Evolutionary conservation across 2,113 vertebrate genomes (phyloP), one percentile per base, ranked within the genome.

Genomic region (Scartelaos histophorus): DNA sequence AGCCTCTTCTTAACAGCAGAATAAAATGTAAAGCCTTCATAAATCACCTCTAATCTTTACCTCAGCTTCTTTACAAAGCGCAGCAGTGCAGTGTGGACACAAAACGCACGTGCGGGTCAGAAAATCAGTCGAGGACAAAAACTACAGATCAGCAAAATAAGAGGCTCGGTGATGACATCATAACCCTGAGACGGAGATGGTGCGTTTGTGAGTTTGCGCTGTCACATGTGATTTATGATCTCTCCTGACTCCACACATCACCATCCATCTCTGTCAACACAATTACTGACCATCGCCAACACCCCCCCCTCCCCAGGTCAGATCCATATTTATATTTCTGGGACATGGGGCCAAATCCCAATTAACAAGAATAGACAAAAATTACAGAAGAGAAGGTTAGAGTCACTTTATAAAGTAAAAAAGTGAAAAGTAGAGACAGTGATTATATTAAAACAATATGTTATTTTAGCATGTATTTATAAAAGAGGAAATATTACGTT

Each of bases 161-260:
- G 47, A 34, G 21, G 2, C 17, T 47, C 61, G 29, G 38, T 43
- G 38, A 17, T 24, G 51, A 35, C 29, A 67, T 67, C 69, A 69
- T 69, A 71, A 73, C 69, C 71, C 62, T 49, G 64, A 49, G 35
- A 34, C 78, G 67, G 25, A 70, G 67, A 78, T 45, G 66, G 17
- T 2, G 3, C 46, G 67, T 87, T 80, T 85, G 75, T 49, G 19
- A 82, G 81, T 65, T 45, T 72, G 62, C 70, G 78, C 85, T 89
- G 90, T 87, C 90, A 85, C 73, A 71, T 75, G 58, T 90, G 89
- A 93, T 92, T 93, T 91, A 93, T 91, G 87, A 76, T 66, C 47
- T 49, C 69, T 84, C 81, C 73, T 67, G 67, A 78, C 74, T 69
- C 69, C 65, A 73, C 81, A 85, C 75, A 80, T 87, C 67, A 83